Percentiles rank a stretch among this genome's conserved stretches.
Conservation (phyloP, 2,797 vertebrate species). For the Cryptoblepharus egeriae region DNA sequence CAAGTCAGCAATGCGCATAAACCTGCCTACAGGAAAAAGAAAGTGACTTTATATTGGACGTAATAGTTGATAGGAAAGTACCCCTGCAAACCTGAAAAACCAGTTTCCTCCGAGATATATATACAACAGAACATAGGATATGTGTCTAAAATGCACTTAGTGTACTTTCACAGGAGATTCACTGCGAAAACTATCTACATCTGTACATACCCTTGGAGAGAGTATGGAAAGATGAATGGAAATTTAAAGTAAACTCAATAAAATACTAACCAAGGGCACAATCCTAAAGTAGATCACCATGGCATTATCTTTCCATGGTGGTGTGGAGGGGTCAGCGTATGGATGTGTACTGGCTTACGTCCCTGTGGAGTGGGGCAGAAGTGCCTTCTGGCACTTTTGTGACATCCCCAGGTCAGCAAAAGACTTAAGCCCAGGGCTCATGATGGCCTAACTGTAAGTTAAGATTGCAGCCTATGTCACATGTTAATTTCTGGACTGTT, state of each 20-base stretch:
- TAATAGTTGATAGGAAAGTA: background rate
- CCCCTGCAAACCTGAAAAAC: background rate
- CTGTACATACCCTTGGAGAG: no score
- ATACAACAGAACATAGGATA: background rate
- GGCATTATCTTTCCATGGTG: no score
- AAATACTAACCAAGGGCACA: no score
- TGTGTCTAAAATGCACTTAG: background rate
- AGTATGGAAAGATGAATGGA: background rate
- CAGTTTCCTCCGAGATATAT: background rate
- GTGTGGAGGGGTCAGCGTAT: no score
- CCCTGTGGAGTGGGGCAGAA: no score
- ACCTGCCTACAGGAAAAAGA: background rate
- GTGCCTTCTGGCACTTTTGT: no score
- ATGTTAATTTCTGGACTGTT: background rate
- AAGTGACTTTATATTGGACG: background rate
- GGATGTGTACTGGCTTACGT: no score
- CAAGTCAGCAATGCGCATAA: background rate
- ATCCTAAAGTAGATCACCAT: no score
- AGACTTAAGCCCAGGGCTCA: no score
- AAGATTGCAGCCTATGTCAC: no score
- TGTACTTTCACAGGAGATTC: background rate
- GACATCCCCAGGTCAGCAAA: no score
- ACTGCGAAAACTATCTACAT: background rate
- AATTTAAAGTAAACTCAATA: background rate
- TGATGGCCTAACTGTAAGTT: no score